Conservation (phyloP, 2,113 vertebrate species). For the Marcusenius ussheri region DNA sequence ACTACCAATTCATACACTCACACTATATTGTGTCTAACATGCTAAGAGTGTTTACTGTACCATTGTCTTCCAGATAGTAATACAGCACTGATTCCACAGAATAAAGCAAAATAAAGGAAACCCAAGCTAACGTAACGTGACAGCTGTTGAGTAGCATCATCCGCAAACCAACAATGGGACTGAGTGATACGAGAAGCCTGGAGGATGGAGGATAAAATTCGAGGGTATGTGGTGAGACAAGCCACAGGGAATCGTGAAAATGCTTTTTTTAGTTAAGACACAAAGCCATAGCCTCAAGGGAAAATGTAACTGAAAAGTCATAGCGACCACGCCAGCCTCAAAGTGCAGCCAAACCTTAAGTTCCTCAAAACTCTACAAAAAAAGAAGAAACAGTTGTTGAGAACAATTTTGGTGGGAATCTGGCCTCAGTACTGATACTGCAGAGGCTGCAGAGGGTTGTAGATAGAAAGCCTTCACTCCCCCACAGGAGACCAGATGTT, state of each 20-base stretch:
- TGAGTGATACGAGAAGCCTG: neutral
- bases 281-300: neutral
- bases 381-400: neutral
- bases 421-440: neutral
- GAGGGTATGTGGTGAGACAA: neutral
- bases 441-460: neutral
- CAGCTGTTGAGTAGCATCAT: neutral
- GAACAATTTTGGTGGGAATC: neutral
- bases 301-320: neutral
- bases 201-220: neutral
- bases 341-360: neutral
- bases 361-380: neutral
- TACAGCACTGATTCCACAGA: neutral
- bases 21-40: neutral
- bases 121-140: neutral
- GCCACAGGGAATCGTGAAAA: neutral
- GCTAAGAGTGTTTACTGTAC: neutral
- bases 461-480: neutral
- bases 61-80: neutral
- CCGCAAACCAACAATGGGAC: neutral
- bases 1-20: neutral
- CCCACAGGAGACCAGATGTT: slow-evolving; percentile 49
- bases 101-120: neutral
- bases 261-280: neutral
- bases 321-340: neutral